phyloP scores from a whole-genome alignment of 2,113 vertebrate species.

The Sceloporus tristichus region DNA sequence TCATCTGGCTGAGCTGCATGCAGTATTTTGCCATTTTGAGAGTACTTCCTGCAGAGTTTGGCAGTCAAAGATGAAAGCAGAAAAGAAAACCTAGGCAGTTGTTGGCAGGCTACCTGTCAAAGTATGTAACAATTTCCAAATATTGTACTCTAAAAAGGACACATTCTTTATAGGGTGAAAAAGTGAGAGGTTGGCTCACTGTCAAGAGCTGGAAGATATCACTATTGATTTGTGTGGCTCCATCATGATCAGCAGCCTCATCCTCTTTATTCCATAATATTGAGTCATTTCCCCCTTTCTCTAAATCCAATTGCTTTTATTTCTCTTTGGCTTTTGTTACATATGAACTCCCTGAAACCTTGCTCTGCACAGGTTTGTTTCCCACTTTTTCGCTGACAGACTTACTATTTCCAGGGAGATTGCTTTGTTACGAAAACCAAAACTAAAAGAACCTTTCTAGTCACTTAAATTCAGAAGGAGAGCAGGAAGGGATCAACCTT shows the following conservation, averaged over 20 bases:
- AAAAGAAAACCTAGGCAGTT: background rate
- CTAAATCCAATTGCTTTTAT: background rate
- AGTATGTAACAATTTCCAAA: background rate
- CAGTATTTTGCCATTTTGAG: background rate
- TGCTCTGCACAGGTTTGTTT: too few species aligned
- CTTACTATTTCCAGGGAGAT: background rate
- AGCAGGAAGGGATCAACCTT: too few species aligned
- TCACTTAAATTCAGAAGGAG: too few species aligned
- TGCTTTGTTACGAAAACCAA: background rate
- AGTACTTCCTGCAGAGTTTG: background rate
- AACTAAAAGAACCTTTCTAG: background rate
- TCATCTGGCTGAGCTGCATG: background rate
- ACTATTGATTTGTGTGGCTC: background rate
- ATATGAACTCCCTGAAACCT: background rate
- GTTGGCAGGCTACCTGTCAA: background rate
- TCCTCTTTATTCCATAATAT: slow-evolving; percentile 19
- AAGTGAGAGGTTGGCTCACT: background rate
- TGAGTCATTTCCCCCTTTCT: background rate
- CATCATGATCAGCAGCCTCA: background rate
- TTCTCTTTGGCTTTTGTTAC: background rate
- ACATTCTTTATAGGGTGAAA: background rate
- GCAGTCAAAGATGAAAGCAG: too few species aligned
- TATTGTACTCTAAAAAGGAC: background rate
- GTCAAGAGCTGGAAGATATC: background rate
- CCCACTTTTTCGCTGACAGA: background rate